phyloP scores from a whole-genome alignment of 2,888 invertebrate species.

The Ptilodon capucinus region DNA sequence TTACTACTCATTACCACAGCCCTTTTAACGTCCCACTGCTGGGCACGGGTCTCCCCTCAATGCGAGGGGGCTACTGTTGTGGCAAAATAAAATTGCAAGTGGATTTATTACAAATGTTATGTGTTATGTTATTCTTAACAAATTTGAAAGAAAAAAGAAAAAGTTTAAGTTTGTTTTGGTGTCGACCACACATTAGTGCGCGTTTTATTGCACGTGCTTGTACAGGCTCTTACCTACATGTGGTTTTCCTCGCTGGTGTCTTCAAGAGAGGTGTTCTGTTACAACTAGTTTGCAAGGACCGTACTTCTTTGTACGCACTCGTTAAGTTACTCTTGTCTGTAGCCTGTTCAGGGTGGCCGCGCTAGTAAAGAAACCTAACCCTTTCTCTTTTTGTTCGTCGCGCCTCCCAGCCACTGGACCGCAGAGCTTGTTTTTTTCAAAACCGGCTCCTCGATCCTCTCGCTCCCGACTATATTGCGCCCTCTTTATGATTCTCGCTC shows the following conservation, averaged over 20 bases:
- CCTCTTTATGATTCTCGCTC: constrained; percentile 62
- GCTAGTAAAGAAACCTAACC: constrained; percentile 47
- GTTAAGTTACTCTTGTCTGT: constrained; percentile 10
- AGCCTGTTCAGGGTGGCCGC: constrained; percentile 36
- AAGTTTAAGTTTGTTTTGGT: no score
- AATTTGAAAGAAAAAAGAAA: no score
- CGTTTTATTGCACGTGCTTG: not conserved
- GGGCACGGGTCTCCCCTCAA: no score
- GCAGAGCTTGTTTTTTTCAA: constrained; percentile 50
- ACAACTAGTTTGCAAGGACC: no score
- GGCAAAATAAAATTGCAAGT: no score
- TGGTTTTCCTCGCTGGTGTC: not conserved
- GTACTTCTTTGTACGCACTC: no score
- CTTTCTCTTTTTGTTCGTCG: constrained; percentile 45
- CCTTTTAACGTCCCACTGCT: no score
- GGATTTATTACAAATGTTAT: no score
- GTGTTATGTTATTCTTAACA: no score
- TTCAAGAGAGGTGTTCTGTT: constrained; percentile 11
- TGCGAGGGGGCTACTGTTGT: no score
- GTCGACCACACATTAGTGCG: no score
- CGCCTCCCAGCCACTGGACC: constrained; percentile 36
- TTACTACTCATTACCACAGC: no score
- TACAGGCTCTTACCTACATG: not conserved
- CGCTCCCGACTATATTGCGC: constrained; percentile 52
- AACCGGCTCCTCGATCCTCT: constrained; percentile 56